These are phyloP conservation scores for Pollachius pollachius DNA, from an alignment of 2,113 vertebrate genomes.

Conservation along the genomic window DNA sequence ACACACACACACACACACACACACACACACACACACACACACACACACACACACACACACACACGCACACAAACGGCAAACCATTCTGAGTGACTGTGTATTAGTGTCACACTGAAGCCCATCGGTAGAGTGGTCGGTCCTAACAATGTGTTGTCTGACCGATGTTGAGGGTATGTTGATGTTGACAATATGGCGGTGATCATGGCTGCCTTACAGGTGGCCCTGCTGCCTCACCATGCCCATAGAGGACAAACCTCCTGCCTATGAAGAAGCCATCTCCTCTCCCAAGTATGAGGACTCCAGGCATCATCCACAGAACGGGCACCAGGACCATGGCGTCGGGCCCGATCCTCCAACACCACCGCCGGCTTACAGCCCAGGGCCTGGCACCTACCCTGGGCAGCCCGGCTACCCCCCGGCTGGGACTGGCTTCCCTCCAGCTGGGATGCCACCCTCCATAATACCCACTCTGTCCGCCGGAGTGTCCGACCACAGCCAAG, in stretches of 20 bases:
- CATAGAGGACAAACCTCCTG: conserved; percentile 64
- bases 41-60: no score
- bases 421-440: neutral
- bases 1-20: no score
- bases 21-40: no score
- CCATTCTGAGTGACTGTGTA: no score
- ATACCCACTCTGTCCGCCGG: conserved; percentile 78
- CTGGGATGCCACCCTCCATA: conserved; percentile 36
- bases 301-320: conserved; percentile 31
- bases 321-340: conserved; percentile 18
- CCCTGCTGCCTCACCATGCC: conserved; percentile 44
- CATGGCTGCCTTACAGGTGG: conserved; percentile 17
- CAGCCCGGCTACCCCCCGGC: conserved; percentile 46
- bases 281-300: conserved; percentile 44
- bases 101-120: no score
- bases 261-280: conserved; percentile 65
- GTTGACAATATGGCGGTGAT: no score
- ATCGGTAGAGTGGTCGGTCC: no score
- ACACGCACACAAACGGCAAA: no score
- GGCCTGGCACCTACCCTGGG: conserved; percentile 25
- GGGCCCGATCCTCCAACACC: conserved; percentile 25
- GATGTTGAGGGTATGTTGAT: no score
- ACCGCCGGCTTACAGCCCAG: conserved; percentile 58
- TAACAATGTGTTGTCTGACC: no score
- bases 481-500: conserved; percentile 48